Conservation (phyloP, 2,888 invertebrate species). For the Biston stratarius region DNA sequence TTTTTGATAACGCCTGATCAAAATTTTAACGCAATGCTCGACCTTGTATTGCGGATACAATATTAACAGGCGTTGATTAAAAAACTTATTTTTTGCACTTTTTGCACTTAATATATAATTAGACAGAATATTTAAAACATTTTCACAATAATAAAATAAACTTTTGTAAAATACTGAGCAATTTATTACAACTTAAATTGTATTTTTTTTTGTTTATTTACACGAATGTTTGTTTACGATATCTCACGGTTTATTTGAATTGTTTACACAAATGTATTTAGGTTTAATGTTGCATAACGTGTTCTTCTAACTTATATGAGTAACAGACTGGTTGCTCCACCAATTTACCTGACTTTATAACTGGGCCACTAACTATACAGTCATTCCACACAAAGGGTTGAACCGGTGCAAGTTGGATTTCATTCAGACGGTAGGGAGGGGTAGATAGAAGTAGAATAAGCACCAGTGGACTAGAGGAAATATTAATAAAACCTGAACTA, state of each 20-base stretch:
- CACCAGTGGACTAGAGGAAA: constrained; percentile 29
- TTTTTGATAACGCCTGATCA: constrained; percentile 47
- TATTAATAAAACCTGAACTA: constrained; percentile 35
- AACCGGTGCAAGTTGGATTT: constrained; percentile 52
- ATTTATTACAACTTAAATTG: not conserved
- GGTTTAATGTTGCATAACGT: constrained; percentile 25
- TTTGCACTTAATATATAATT: not conserved
- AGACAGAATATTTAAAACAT: not conserved
- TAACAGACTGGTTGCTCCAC: constrained; percentile 55
- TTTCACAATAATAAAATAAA: not conserved
- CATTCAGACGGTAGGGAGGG: constrained; percentile 34
- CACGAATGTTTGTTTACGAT: not conserved
- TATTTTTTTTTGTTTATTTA: not conserved
- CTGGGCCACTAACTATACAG: constrained; percentile 51
- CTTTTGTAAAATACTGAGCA: constrained; percentile 5
- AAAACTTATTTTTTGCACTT: not conserved
- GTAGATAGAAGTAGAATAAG: constrained; percentile 1
- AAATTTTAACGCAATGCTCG: constrained; percentile 40
- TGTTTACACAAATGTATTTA: not conserved
- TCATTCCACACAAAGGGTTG: constrained; percentile 52
- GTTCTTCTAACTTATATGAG: constrained; percentile 51
- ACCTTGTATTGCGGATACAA: constrained; percentile 11
- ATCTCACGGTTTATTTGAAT: not conserved
- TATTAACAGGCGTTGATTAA: constrained; percentile 42
- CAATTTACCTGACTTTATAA: constrained; percentile 63